These are phyloP conservation scores for Cyprinodon brontotheroides DNA, from an alignment of 2,113 vertebrate species.

Conservation along the genomic window DNA sequence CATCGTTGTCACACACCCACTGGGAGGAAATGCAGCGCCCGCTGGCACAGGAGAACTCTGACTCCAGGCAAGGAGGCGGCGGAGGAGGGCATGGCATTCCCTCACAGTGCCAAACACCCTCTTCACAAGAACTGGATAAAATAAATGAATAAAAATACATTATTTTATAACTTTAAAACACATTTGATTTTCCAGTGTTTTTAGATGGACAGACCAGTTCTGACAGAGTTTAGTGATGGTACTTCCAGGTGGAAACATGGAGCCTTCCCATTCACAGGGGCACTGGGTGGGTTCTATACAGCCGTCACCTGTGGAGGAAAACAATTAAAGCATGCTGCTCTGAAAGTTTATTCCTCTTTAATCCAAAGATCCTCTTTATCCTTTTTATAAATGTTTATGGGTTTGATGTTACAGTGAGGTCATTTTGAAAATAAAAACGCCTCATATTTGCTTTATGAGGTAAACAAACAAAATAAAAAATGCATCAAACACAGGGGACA, in stretches of 20 bases:
- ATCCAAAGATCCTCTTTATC: neutral
- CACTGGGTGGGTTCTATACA: constrained; percentile 80
- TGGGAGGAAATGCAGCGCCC: constrained; percentile 84
- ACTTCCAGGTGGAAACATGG: constrained; percentile 81
- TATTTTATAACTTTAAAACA: neutral
- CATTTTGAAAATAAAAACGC: no score
- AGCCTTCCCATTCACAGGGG: constrained; percentile 85
- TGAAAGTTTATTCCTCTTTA: neutral
- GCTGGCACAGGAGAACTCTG: constrained; percentile 79
- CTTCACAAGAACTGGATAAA: constrained; percentile 81
- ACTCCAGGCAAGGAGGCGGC: constrained; percentile 71
- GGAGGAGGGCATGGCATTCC: constrained; percentile 62
- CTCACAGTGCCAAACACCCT: constrained; percentile 81
- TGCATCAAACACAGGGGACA: no score
- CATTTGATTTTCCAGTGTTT: neutral
- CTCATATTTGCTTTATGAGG: no score
- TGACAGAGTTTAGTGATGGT: constrained; percentile 80
- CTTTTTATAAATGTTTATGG: neutral
- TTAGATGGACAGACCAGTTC: constrained; percentile 84
- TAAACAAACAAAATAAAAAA: no score
- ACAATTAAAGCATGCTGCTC: neutral
- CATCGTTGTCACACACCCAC: constrained; percentile 92
- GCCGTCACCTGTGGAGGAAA: constrained; percentile 68
- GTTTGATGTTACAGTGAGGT: no score
- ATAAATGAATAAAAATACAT: neutral